Evolutionary conservation across 2,888 invertebrate genomes (phyloP), one percentile per base, ranked within the genome.

Genomic region (Pyralis farinalis): DNA sequence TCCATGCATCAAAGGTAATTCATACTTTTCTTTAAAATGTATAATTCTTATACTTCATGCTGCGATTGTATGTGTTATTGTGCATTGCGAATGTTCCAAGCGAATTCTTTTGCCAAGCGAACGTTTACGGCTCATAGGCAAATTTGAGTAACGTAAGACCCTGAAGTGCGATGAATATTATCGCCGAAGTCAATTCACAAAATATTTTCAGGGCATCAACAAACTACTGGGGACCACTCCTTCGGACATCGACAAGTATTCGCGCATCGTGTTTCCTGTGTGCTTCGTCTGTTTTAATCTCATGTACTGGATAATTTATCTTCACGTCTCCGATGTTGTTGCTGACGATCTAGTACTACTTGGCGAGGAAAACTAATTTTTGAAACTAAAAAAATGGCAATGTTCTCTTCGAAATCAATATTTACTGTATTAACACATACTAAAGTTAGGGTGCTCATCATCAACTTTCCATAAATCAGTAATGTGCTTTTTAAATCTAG

Each of bases 191-290:
- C 55, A 73, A 66, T 50, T 42, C 34, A 35, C 50, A 52, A 44
- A 43, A 54, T 57, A 50, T 67, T 83, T 81, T 11, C 85, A 92
- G 92, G 95, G 96, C 78, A 95, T 97, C 90, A 97, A 96, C 92
- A 96, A 96, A 85, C 91, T 97, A 58, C 93, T 95, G 79, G 97
- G 96, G 72, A 95, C 96, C 64, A 97, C 97, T 62, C 98, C 98
- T 41, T 98, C 98, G 80, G 98, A 98, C 90, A 99, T 99, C 89
- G 99, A 99, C 93, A 98, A 99, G 91, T 98, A 98, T 82, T 98
- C 98, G 46, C 94, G 99, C 75, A 97, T 99, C 87, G 95, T 98
- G 73, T 99, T 99, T 84, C 99, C 99, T 39, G 96, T 98, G 65
- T 97, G 98, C 91, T 99, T 99, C 91, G 95, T 98, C 58, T 96